Conservation (phyloP, 1,140 invertebrate genomes). For the Asbolus verrucosus region DNA sequence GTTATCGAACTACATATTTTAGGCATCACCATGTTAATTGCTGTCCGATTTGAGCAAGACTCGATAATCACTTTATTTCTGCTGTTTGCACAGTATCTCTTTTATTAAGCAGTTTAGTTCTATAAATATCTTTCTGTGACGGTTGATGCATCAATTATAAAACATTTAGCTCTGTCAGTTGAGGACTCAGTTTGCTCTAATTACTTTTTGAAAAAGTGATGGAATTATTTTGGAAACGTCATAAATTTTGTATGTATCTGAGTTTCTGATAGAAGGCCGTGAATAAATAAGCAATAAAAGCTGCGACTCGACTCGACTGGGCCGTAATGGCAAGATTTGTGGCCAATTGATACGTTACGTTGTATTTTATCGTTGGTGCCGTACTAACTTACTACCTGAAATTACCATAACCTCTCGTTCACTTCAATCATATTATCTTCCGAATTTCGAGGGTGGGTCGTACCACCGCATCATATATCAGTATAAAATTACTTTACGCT, state of each 20-base stretch:
- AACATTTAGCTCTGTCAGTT: background rate
- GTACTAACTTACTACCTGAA: slow-evolving; percentile 50
- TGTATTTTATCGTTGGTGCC: slow-evolving; percentile 48
- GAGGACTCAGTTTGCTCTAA: background rate
- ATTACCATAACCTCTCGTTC: slow-evolving; percentile 55
- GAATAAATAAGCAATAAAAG: slow-evolving; percentile 57
- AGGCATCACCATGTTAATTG: no score
- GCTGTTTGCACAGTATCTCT: no score
- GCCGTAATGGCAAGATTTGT: slow-evolving; percentile 53
- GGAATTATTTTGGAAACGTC: background rate
- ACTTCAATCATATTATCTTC: slow-evolving; percentile 50
- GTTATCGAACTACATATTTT: no score
- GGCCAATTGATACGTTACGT: slow-evolving; percentile 54
- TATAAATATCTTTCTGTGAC: slow-evolving; percentile 5
- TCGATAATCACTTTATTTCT: no score
- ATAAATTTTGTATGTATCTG: slow-evolving; percentile 23
- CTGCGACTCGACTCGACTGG: slow-evolving; percentile 41
- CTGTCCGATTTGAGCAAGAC: background rate
- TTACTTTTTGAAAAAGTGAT: background rate
- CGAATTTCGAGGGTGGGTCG: slow-evolving; percentile 11
- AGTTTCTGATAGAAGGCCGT: slow-evolving; percentile 20
- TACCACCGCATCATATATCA: slow-evolving; percentile 21
- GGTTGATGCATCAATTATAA: slow-evolving; percentile 15
- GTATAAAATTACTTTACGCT: slow-evolving; percentile 17
- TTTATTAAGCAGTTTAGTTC: slow-evolving; percentile 3